Conservation (phyloP, 2,797 vertebrate genomes). For the Rhinatrema bivittatum region DNA sequence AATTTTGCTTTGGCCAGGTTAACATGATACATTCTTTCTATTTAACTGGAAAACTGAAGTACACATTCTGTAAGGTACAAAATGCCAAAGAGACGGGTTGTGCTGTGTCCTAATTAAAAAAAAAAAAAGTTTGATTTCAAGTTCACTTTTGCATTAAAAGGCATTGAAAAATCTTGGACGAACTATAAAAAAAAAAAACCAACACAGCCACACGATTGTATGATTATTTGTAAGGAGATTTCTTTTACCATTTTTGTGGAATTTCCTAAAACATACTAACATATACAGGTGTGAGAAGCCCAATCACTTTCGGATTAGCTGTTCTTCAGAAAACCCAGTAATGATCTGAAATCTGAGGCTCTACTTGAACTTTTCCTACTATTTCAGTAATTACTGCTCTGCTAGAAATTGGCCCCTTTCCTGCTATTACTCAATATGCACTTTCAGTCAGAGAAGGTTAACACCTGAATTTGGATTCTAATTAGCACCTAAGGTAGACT, state of each 20-base stretch:
- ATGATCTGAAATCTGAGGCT: conserved; percentile 85
- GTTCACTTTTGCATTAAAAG: too few species aligned
- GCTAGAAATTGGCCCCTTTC: conserved; percentile 67
- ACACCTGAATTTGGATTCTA: conserved; percentile 74
- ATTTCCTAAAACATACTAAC: conserved; percentile 26
- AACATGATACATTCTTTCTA: too few species aligned
- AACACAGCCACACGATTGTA: conserved; percentile 13
- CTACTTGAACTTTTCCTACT: conserved; percentile 86
- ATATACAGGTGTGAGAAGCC: conserved; percentile 55
- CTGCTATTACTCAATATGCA: conserved; percentile 66
- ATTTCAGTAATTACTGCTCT: conserved; percentile 96
- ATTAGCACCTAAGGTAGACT: conserved; percentile 67
- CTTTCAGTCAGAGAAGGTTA: conserved; percentile 64
- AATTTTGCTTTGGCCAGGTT: too few species aligned
- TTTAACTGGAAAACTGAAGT: too few species aligned
- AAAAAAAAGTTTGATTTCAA: too few species aligned
- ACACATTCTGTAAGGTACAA: too few species aligned
- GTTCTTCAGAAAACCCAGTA: conserved; percentile 77
- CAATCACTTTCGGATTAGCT: conserved; percentile 72
- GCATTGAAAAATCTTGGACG: too few species aligned
- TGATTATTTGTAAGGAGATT: conserved; percentile 18
- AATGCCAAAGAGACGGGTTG: too few species aligned
- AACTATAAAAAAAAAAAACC: background rate
- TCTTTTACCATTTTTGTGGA: conserved; percentile 34
- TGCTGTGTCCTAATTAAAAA: too few species aligned